Conservation (phyloP, 2,797 vertebrate species). For the Darevskia mixta region DNA sequence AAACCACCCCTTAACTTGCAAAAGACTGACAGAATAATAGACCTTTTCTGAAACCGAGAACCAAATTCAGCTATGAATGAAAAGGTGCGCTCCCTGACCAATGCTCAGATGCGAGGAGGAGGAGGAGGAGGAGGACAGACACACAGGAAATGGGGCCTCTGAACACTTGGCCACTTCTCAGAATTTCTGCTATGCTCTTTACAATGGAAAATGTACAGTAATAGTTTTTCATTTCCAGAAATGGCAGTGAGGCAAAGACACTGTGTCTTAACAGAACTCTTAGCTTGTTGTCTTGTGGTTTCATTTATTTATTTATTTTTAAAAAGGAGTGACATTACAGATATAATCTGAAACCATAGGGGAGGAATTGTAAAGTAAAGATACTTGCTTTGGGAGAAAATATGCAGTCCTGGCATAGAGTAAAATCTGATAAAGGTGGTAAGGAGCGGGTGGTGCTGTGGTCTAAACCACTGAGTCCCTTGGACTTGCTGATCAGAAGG, state of each 20-base stretch:
- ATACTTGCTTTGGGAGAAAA: too few species aligned
- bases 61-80: background rate
- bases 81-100: background rate
- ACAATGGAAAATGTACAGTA: background rate
- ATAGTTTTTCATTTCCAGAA: conserved; percentile 10
- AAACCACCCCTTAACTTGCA: background rate
- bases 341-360: too few species aligned
- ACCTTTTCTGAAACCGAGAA: background rate
- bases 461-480: too few species aligned
- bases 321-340: too few species aligned
- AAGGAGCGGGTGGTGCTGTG: too few species aligned
- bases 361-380: too few species aligned
- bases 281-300: too few species aligned
- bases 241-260: background rate
- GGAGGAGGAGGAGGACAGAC: background rate
- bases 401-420: too few species aligned
- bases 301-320: too few species aligned
- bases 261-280: too few species aligned
- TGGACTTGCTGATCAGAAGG: too few species aligned
- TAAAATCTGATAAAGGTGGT: too few species aligned
- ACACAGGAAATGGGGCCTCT: background rate
- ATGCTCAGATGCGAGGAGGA: background rate
- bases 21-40: background rate
- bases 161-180: conserved; percentile 1
- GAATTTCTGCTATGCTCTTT: conserved; percentile 9